Evolutionary conservation across 2,888 invertebrate genomes (phyloP).

Genomic region (Lapara coniferarum): DNA sequence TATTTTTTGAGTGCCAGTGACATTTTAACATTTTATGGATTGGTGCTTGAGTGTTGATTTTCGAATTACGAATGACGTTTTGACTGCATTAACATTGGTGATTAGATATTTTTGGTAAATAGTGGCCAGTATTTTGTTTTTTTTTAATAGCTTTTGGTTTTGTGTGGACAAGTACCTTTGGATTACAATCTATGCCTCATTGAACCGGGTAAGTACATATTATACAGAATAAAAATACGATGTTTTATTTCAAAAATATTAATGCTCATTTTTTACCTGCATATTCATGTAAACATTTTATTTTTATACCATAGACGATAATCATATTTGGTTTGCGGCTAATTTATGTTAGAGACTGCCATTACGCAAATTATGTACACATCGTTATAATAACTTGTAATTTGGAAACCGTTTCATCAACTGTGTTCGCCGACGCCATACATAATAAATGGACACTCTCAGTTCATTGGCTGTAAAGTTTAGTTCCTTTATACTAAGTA

Average conservation of each 20-base stretch:
- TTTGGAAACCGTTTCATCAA: neutral
- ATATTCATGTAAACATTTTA: neutral
- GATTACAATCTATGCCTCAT: neutral
- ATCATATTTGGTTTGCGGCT: conserved; percentile 1
- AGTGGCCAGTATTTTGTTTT: conserved; percentile 11
- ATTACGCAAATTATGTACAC: conserved; percentile 2
- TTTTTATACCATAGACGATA: neutral
- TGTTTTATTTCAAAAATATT: neutral
- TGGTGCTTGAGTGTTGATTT: neutral
- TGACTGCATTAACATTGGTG: neutral
- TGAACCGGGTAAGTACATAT: neutral
- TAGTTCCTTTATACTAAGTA: too few species aligned
- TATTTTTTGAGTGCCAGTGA: conserved; percentile 26
- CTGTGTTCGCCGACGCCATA: neutral
- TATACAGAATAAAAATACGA: neutral
- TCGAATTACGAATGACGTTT: neutral
- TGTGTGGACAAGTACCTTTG: conserved; percentile 15
- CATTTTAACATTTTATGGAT: neutral
- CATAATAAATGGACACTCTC: too few species aligned
- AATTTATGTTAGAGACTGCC: neutral
- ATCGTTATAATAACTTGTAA: neutral
- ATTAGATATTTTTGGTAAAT: neutral
- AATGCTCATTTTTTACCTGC: neutral
- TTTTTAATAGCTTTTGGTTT: neutral
- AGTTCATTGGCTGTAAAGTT: too few species aligned